Percentiles rank a stretch among this genome's conserved stretches.
phyloP scores from a whole-genome alignment of 2,888 invertebrate species.

The Agrochola litura region DNA sequence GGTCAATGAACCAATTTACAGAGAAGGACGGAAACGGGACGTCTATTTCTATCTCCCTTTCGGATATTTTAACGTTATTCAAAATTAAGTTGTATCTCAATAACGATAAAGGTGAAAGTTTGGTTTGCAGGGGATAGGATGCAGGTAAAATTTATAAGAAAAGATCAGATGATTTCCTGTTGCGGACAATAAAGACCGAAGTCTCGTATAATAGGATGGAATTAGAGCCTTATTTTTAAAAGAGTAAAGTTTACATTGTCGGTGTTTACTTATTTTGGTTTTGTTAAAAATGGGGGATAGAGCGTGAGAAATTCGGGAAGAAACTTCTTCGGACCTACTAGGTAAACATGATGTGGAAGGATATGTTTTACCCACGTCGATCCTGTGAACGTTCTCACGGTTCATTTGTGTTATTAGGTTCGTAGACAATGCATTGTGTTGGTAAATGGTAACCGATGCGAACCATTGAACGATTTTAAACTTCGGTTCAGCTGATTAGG shows the following conservation, averaged over 20 bases:
- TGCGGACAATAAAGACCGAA: slow-evolving; percentile 70
- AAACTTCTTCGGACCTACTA: slow-evolving; percentile 88
- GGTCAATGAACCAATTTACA: slow-evolving; percentile 79
- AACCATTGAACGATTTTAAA: slow-evolving; percentile 54
- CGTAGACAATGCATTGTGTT: slow-evolving; percentile 54
- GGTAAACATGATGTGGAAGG: slow-evolving; percentile 77
- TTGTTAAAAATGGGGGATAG: slow-evolving; percentile 83
- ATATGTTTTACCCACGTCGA: slow-evolving; percentile 80
- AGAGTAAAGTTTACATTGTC: slow-evolving; percentile 62
- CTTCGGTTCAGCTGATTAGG: slow-evolving; percentile 45
- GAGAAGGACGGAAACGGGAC: slow-evolving; percentile 86
- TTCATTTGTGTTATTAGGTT: slow-evolving; percentile 58
- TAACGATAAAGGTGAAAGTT: slow-evolving; percentile 52
- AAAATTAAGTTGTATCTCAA: slow-evolving; percentile 50
- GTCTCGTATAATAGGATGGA: slow-evolving; percentile 45
- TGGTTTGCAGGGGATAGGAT: slow-evolving; percentile 61
- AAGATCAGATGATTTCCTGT: slow-evolving; percentile 75
- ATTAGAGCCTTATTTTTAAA: slow-evolving; percentile 56
- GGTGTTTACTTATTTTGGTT: slow-evolving; percentile 71
- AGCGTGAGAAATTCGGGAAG: slow-evolving; percentile 90
- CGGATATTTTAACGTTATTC: slow-evolving; percentile 6
- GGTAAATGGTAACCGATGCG: slow-evolving; percentile 31
- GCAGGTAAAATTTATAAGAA: slow-evolving; percentile 77
- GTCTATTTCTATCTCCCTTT: slow-evolving; percentile 71
- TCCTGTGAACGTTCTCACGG: slow-evolving; percentile 73